Conservation (phyloP, 1,140 invertebrate genomes). For the Mycetomoellerius zeteki region DNA sequence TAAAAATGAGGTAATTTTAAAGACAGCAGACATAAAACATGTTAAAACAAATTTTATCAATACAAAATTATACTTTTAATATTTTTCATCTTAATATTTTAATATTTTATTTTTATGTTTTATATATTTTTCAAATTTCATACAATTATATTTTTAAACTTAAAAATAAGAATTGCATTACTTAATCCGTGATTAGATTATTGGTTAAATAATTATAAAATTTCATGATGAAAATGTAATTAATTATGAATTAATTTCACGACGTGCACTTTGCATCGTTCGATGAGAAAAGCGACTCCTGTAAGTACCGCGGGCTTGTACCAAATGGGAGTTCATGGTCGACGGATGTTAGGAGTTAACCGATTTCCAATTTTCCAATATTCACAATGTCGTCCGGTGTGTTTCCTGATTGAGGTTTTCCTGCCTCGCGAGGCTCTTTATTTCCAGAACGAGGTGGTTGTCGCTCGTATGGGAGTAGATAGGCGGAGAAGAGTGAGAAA, state of each 20-base stretch:
- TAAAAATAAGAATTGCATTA: background rate
- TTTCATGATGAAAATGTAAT: background rate
- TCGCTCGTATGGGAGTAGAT: constrained; percentile 16
- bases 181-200: background rate
- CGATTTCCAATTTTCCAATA: constrained; percentile 81
- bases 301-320: background rate
- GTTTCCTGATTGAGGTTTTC: constrained; percentile 76
- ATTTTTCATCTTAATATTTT: no score
- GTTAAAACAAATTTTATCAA: background rate
- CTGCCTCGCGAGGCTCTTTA: constrained; percentile 64
- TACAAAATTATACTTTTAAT: background rate
- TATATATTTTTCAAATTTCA: no score
- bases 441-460: constrained; percentile 20
- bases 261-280: background rate
- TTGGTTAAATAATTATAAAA: background rate
- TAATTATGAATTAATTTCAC: constrained; percentile 37
- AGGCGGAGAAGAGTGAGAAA: background rate
- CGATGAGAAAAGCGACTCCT: background rate
- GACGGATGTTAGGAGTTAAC: constrained; percentile 70
- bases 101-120: background rate
- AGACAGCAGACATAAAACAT: background rate
- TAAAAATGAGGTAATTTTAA: background rate
- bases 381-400: constrained; percentile 75
- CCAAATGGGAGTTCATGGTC: constrained; percentile 14
- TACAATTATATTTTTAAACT: background rate